These are phyloP conservation scores for Callyntrura sp. DNA, from an alignment of 2,888 invertebrate genomes.

Conservation along the genomic window DNA sequence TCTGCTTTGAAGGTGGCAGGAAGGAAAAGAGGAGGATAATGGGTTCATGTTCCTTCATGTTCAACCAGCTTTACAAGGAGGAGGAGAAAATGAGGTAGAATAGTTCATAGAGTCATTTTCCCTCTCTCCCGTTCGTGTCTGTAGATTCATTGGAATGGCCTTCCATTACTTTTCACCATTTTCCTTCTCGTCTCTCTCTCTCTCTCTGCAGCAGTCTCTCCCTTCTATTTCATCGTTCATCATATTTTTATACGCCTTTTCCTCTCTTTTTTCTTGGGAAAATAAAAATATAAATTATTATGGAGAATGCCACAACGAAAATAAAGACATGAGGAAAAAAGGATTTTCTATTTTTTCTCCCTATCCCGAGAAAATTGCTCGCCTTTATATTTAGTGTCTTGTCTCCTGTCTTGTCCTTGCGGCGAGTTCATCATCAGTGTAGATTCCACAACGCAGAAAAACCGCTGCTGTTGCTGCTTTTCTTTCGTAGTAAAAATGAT, in stretches of 20 bases:
- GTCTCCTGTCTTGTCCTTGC: neutral
- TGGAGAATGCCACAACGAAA: neutral
- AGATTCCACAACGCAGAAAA: neutral
- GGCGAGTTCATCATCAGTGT: conserved; percentile 17
- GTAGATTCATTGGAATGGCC: conserved; percentile 49
- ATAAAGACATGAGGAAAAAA: conserved; percentile 15
- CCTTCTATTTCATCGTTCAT: conserved; percentile 46
- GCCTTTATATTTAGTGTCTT: too few species aligned
- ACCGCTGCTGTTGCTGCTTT: conserved; percentile 17
- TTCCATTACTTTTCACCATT: conserved; percentile 45
- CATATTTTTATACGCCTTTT: neutral
- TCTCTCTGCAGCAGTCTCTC: neutral
- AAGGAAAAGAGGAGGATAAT: conserved; percentile 42
- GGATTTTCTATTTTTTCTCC: conserved; percentile 22
- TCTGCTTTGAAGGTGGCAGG: neutral
- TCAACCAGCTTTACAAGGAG: neutral
- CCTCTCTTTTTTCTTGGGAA: neutral
- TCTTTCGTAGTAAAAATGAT: neutral
- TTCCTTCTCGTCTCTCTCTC: neutral
- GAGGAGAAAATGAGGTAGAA: conserved; percentile 46
- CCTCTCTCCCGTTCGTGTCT: neutral
- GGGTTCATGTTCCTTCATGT: conserved; percentile 38
- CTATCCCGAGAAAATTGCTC: neutral
- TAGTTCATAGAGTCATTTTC: conserved; percentile 46
- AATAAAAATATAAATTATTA: conserved; percentile 16